Percentiles rank a stretch among this genome's conserved stretches.
Evolutionary conservation across 2,113 vertebrate species (phyloP).

Genomic region (Ochotona princeps): DNA sequence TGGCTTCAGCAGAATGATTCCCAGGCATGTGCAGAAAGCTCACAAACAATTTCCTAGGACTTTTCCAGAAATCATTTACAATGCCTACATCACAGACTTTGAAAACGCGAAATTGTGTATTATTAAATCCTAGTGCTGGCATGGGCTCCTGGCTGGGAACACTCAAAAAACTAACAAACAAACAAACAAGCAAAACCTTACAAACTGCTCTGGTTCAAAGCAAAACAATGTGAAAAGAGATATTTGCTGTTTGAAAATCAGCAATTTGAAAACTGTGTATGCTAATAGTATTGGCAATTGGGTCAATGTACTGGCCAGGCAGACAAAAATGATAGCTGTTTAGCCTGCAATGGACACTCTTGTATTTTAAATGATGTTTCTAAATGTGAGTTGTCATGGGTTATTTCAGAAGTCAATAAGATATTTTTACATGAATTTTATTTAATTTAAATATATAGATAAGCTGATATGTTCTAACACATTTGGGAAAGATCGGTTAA

Average conservation of each 20-base stretch:
- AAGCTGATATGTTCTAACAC: not conserved
- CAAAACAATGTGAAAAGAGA: conserved; percentile 45
- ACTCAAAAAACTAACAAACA: too few relatives aligned
- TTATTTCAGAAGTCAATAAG: conserved; percentile 41
- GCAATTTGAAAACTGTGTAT: conserved; percentile 23
- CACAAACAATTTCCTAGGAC: conserved; percentile 61
- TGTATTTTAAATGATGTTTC: not conserved
- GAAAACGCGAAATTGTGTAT: conserved; percentile 64
- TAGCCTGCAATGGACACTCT: not conserved
- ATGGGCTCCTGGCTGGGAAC: conserved; percentile 19
- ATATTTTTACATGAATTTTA: not conserved
- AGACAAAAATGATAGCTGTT: not conserved
- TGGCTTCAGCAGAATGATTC: conserved; percentile 65
- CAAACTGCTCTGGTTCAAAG: not conserved
- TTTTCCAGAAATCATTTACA: conserved; percentile 66
- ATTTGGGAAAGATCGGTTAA: not conserved
- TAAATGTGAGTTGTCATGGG: not conserved
- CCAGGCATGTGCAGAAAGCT: conserved; percentile 65
- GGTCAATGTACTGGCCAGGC: not conserved
- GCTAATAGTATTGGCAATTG: not conserved
- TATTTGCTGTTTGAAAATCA: conserved; percentile 9
- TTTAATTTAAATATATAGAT: not conserved
- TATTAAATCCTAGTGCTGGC: conserved; percentile 64
- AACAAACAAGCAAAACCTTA: conserved; percentile 16
- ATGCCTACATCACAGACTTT: conserved; percentile 52